Conservation (phyloP, 2,797 vertebrate genomes). For the Chromis chromis region DNA sequence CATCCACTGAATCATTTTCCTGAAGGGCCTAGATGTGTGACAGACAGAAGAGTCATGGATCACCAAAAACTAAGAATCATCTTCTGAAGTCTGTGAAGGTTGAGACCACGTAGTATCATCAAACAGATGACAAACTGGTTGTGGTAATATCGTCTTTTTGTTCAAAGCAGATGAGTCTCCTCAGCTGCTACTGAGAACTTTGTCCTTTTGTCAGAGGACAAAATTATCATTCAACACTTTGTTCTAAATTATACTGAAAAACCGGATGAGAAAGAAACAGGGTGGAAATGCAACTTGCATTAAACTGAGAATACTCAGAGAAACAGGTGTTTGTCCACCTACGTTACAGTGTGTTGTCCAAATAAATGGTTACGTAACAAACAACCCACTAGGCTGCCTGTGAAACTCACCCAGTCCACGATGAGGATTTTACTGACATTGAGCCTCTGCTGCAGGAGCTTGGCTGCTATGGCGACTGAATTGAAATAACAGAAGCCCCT, state of each 20-base stretch:
- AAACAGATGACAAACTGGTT: neutral
- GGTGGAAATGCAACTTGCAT: neutral
- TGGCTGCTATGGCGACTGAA: constrained; percentile 95
- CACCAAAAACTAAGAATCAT: neutral
- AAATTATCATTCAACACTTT: too few species aligned
- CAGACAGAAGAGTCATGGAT: neutral
- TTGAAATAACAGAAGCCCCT: constrained; percentile 99
- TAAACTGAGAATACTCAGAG: neutral
- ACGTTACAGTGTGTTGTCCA: neutral
- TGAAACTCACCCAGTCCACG: constrained; percentile 95
- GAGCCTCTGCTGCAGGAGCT: constrained; percentile 94
- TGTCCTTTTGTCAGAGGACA: too few species aligned
- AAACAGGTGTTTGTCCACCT: neutral
- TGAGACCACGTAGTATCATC: neutral
- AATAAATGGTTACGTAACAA: neutral
- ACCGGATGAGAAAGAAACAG: neutral
- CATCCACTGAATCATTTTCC: neutral
- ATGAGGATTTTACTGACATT: constrained; percentile 96
- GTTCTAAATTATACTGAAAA: neutral
- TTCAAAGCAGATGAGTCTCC: neutral
- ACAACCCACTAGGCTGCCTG: neutral
- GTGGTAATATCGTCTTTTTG: neutral
- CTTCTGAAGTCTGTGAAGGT: too few species aligned
- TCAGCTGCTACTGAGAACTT: neutral
- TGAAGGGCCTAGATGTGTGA: neutral